phyloP scores from a whole-genome alignment of 1,140 invertebrate genomes.

The Popillia japonica region DNA sequence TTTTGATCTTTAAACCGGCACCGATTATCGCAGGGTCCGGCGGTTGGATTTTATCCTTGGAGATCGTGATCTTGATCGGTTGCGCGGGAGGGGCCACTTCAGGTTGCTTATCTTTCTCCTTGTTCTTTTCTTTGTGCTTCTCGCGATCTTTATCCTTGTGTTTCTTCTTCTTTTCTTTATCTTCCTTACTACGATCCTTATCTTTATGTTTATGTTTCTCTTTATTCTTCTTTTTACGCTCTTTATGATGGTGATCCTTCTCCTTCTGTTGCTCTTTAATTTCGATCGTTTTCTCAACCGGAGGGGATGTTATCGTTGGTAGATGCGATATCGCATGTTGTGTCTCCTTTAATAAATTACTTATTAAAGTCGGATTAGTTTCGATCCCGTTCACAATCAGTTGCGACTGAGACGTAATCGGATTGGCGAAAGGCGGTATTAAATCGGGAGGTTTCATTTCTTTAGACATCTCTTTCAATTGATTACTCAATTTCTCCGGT shows the following conservation, averaged over 20 bases:
- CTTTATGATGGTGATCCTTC: slow-evolving; percentile 63
- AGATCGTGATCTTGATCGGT: slow-evolving; percentile 73
- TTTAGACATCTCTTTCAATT: slow-evolving; percentile 50
- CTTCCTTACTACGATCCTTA: slow-evolving; percentile 65
- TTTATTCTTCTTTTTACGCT: slow-evolving; percentile 71
- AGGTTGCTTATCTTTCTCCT: slow-evolving; percentile 59
- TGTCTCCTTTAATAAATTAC: slow-evolving; percentile 57
- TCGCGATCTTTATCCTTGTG: slow-evolving; percentile 69
- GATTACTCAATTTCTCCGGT: slow-evolving; percentile 25
- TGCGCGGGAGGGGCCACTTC: slow-evolving; percentile 60
- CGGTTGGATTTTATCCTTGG: slow-evolving; percentile 68
- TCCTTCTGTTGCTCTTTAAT: slow-evolving; percentile 55
- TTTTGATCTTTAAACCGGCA: slow-evolving; percentile 69
- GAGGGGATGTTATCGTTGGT: slow-evolving; percentile 45
- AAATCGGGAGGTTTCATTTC: slow-evolving; percentile 58
- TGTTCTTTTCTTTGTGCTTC: slow-evolving; percentile 62
- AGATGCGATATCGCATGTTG: slow-evolving; percentile 49
- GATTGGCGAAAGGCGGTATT: slow-evolving; percentile 54
- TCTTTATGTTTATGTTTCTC: slow-evolving; percentile 74
- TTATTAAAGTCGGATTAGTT: slow-evolving; percentile 57
- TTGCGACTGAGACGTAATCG: slow-evolving; percentile 38
- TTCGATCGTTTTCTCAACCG: neutral
- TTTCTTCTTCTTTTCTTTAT: slow-evolving; percentile 68
- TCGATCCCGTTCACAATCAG: slow-evolving; percentile 57
- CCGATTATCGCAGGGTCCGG: slow-evolving; percentile 43